phyloP scores from a whole-genome alignment of 1,140 invertebrate species.

The Drosophila aff. region DNA sequence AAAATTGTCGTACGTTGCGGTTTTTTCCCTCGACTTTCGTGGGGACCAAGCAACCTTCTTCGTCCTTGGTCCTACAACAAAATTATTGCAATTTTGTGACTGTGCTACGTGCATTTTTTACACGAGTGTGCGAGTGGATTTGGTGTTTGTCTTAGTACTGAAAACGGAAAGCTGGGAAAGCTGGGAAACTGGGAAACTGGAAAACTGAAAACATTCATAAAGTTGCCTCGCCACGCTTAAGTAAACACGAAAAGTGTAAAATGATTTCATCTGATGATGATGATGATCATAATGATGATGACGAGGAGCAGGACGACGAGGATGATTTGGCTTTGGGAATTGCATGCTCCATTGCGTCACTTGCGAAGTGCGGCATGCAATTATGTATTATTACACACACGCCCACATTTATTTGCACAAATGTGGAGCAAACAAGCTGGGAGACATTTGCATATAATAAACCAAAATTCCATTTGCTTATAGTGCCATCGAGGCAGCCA shows the following conservation, averaged over 20 bases:
- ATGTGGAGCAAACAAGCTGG: conserved; percentile 44
- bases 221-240: conserved; percentile 73
- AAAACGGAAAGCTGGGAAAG: conserved; percentile 1
- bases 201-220: conserved; percentile 58
- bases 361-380: conserved; percentile 30
- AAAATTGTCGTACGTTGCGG: conserved; percentile 77
- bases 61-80: conserved; percentile 32
- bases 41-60: neutral
- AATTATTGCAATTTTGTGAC: conserved; percentile 80
- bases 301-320: conserved; percentile 66
- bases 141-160: conserved; percentile 68
- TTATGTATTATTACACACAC: conserved; percentile 36
- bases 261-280: conserved; percentile 77
- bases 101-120: conserved; percentile 70
- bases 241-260: conserved; percentile 80
- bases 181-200: neutral
- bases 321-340: conserved; percentile 64
- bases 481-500: conserved; percentile 1
- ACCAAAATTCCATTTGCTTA: conserved; percentile 35
- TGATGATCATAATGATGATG: conserved; percentile 68
- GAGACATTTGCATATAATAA: conserved; percentile 46
- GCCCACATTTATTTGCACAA: conserved; percentile 28
- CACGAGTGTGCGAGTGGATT: conserved; percentile 45
- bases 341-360: conserved; percentile 57
- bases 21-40: conserved; percentile 44